Evolutionary conservation across 2,797 vertebrate species (phyloP), one percentile per base, ranked within the genome.

Genomic region (Erpetoichthys calabaricus): DNA sequence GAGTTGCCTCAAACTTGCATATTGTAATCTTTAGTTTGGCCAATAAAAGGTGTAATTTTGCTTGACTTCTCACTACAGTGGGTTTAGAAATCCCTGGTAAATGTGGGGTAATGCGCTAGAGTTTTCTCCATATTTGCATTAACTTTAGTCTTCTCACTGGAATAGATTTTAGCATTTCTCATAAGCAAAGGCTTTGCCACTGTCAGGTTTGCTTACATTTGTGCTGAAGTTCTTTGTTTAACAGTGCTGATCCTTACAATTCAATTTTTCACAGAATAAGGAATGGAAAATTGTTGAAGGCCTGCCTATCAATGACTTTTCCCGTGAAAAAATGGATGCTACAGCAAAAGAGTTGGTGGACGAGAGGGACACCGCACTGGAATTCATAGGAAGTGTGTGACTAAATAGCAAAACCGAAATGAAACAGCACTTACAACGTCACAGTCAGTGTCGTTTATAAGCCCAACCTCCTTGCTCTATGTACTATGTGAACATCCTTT

Each of bases 321-420:
- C 95, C 47, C 80, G 80, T 56, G 78, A 79, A 47, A 97, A 95
- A 81, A 95, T 99, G 91, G 87, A 93, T 5, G 67, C 85, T 64
- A 98, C 94, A 1, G 88, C 94, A 0, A 86, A 88, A 4, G 94
- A 98, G 76, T 78, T 98, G 66, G 62, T 85, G 62, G 93, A 97
- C 53, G 94, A 98, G 81, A 84, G 93, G 51, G 88, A 97, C 75
- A 91, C 86, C 0, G 92, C 95, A 25, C 59, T 94, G 78, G 84
- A 91, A 70, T 94, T 93, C 72, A 65, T 88, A 51, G 62, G 51
- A 3, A 25, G 25, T 47, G 75, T 66, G 63, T 97, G 90, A 98
- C 87, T 88, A 80, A 10, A 67, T 60, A 59, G 6, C 59, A 58
- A 62, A 47, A 60, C 55, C 57, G 63, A 71, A 64, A 50, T 64